These are phyloP conservation scores for Coendou prehensilis DNA, from an alignment of 2,797 vertebrate species.

Conservation along the genomic window DNA sequence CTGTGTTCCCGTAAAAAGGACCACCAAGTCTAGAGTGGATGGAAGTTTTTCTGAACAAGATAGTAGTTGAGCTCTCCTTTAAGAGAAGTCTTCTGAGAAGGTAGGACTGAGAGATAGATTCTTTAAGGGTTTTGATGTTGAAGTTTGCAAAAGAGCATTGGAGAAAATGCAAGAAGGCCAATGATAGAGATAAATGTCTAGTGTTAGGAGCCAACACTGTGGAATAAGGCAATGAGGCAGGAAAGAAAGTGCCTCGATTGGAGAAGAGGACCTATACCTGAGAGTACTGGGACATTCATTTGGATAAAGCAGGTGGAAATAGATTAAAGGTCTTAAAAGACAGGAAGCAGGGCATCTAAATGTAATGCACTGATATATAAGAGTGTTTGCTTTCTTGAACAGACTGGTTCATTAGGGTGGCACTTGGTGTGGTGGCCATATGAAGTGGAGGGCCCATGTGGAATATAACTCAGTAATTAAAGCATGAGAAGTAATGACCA, in stretches of 20 bases:
- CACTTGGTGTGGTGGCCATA: not conserved
- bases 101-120: not conserved
- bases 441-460: not conserved
- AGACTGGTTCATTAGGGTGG: not conserved
- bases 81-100: conserved; percentile 8
- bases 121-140: not conserved
- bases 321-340: not conserved
- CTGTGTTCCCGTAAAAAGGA: not conserved
- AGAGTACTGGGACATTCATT: not conserved
- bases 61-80: not conserved
- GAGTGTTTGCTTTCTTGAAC: not conserved
- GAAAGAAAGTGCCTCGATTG: not conserved
- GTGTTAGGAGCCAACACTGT: not conserved
- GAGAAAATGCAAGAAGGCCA: not conserved
- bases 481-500: not conserved
- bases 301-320: not conserved
- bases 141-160: not conserved
- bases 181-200: not conserved
- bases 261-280: not conserved
- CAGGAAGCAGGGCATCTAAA: not conserved
- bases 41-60: not conserved
- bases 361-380: not conserved
- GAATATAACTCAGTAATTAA: not conserved
- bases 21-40: not conserved
- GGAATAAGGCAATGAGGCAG: not conserved